Conservation (phyloP, 1,140 invertebrate genomes). For the Drosophila baimaii region DNA sequence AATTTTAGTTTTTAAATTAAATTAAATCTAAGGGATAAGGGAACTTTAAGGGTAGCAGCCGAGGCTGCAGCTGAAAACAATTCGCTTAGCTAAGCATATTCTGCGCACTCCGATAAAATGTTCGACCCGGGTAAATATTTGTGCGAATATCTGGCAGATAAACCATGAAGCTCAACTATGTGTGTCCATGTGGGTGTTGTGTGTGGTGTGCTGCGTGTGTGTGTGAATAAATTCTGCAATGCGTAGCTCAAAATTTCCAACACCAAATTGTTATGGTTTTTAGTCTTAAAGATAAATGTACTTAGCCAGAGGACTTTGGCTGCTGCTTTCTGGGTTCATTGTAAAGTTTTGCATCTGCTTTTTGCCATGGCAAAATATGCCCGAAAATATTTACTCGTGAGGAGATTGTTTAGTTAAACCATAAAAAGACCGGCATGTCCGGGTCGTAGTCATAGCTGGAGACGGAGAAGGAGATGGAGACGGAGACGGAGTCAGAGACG, state of each 20-base stretch:
- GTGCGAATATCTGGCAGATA: slow-evolving; percentile 65
- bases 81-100: slow-evolving; percentile 58
- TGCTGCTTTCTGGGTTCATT: not conserved
- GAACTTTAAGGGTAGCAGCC: slow-evolving; percentile 3
- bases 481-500: not conserved
- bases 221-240: slow-evolving; percentile 64
- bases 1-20: slow-evolving; percentile 23
- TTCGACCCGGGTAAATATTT: slow-evolving; percentile 68
- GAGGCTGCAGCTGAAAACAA: slow-evolving; percentile 9
- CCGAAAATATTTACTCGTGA: slow-evolving; percentile 80
- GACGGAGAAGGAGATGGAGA: not conserved
- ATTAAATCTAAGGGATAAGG: slow-evolving; percentile 15
- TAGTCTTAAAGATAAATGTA: slow-evolving; percentile 60
- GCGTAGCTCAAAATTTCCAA: slow-evolving; percentile 77
- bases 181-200: slow-evolving; percentile 32
- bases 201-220: slow-evolving; percentile 11
- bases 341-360: slow-evolving; percentile 41
- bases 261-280: slow-evolving; percentile 76
- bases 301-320: slow-evolving; percentile 35
- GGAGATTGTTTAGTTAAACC: slow-evolving; percentile 79
- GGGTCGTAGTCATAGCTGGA: not conserved
- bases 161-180: slow-evolving; percentile 45
- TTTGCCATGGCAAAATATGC: slow-evolving; percentile 60
- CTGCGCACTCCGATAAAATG: slow-evolving; percentile 61
- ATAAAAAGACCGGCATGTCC: slow-evolving; percentile 73